Percentiles rank a stretch among this genome's conserved stretches.
Conservation (phyloP, 2,797 vertebrate genomes). For the Megaceryle alcyon region DNA sequence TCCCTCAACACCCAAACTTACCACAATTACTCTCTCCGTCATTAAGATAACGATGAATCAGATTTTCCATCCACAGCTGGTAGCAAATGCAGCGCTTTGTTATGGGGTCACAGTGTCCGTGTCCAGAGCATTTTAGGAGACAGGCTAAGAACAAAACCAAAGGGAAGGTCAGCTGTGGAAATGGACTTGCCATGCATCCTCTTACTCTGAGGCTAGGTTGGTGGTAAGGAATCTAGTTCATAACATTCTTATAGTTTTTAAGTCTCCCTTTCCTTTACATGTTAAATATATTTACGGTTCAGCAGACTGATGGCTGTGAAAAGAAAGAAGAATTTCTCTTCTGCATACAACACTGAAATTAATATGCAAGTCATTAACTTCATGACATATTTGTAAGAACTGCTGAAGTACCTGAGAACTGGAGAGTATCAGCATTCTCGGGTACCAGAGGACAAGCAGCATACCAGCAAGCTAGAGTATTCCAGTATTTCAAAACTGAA, state of each 20-base stretch:
- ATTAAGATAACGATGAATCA: slow-evolving; percentile 83
- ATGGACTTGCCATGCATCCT: not conserved
- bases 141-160: slow-evolving; percentile 79
- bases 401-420: not conserved
- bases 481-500: not conserved
- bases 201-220: not conserved
- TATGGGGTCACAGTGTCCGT: slow-evolving; percentile 89
- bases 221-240: not conserved
- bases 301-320: not conserved
- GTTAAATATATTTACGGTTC: not conserved
- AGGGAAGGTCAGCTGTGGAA: not conserved
- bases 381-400: not conserved
- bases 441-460: not conserved
- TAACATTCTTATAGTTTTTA: not conserved
- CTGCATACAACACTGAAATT: not conserved
- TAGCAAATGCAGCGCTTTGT: slow-evolving; percentile 89
- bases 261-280: not conserved
- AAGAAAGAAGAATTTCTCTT: not conserved
- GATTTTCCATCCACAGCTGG: slow-evolving; percentile 92
- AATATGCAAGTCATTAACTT: not conserved
- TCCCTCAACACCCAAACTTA: slow-evolving; percentile 61
- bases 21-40: slow-evolving; percentile 91
- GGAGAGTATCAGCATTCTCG: not conserved
- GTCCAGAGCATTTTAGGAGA: slow-evolving; percentile 87
- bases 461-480: not conserved